Evolutionary conservation across 2,113 vertebrate species (phyloP).

Genomic region (Zeus faber): DNA sequence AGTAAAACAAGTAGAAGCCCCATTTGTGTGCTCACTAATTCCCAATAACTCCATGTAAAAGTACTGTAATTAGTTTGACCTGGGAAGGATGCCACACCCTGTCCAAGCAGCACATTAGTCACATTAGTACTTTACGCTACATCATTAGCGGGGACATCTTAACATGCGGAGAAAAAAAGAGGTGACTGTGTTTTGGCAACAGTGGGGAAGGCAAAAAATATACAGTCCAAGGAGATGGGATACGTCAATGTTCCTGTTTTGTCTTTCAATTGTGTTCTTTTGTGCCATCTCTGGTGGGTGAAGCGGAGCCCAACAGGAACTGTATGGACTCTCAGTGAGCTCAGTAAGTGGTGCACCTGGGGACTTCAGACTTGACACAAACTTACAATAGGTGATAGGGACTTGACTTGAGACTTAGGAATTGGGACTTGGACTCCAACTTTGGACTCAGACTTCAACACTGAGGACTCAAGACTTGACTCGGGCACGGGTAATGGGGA

Average conservation of each 20-base stretch:
- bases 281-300: constrained; percentile 34
- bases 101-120: constrained; percentile 35
- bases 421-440: no score
- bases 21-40: constrained; percentile 11
- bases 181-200: constrained; percentile 51
- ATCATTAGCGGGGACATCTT: constrained; percentile 42
- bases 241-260: constrained; percentile 44
- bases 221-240: constrained; percentile 17
- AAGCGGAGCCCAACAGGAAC: background rate
- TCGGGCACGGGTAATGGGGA: no score
- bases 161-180: constrained; percentile 34
- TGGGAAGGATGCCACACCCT: constrained; percentile 25
- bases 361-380: no score
- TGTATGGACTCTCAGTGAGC: no score
- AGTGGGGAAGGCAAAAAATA: constrained; percentile 43
- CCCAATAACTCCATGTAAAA: background rate
- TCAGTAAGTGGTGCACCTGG: no score
- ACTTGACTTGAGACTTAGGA: no score
- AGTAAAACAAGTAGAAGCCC: no score
- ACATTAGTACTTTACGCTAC: constrained; percentile 37
- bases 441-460: no score
- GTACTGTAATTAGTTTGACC: constrained; percentile 10
- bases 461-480: no score
- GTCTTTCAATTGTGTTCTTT: constrained; percentile 33
- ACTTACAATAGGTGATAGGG: no score